Conservation (phyloP, 2,888 invertebrate genomes). For the Watsonalla cultraria region DNA sequence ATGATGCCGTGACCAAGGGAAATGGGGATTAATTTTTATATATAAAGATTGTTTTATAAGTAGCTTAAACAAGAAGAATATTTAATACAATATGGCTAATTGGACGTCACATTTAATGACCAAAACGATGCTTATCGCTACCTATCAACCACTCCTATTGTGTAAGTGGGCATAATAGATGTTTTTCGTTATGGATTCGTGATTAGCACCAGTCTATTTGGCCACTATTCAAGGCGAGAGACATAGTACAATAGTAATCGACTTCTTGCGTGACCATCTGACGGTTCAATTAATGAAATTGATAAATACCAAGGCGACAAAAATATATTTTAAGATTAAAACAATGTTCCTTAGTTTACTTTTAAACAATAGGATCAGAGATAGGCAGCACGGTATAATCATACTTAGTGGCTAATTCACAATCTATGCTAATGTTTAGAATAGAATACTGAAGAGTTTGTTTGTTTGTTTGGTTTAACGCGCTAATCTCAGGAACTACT, state of each 20-base stretch:
- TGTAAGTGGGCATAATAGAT: slow-evolving; percentile 15
- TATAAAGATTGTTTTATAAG: too few relatives aligned
- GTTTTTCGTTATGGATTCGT: slow-evolving; percentile 56
- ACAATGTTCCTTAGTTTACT: not conserved
- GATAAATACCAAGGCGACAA: slow-evolving; percentile 54
- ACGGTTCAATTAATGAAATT: slow-evolving; percentile 67
- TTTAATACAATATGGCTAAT: too few relatives aligned
- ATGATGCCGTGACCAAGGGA: too few relatives aligned
- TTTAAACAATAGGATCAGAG: too few relatives aligned
- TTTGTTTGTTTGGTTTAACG: too few relatives aligned
- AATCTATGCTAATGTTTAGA: too few relatives aligned
- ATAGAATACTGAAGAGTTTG: too few relatives aligned
- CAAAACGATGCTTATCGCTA: not conserved
- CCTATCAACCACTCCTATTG: slow-evolving; percentile 15
- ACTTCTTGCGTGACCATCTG: slow-evolving; percentile 53
- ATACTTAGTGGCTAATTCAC: too few relatives aligned
- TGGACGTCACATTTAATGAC: not conserved
- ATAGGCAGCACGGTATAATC: too few relatives aligned
- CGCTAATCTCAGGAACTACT: too few relatives aligned
- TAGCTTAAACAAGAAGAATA: too few relatives aligned
- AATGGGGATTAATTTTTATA: too few relatives aligned
- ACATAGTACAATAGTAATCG: slow-evolving; percentile 30
- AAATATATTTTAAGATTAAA: slow-evolving; percentile 44
- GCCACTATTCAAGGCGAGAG: slow-evolving; percentile 9
- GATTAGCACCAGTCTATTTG: slow-evolving; percentile 53